These are phyloP conservation scores for Microctonus hyperodae DNA, from an alignment of 2,888 invertebrate species.

Conservation along the genomic window DNA sequence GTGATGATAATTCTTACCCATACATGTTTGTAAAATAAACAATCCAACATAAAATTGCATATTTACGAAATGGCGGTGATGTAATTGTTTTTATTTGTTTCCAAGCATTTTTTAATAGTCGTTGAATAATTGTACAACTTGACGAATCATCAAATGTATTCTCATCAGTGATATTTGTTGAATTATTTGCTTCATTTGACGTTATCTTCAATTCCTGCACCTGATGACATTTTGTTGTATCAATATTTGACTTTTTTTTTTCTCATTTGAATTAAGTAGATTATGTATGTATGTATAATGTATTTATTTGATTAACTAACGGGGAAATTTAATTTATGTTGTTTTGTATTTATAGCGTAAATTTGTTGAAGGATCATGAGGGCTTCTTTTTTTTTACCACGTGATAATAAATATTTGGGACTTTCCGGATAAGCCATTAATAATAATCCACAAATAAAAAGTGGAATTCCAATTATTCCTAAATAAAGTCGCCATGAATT, in stretches of 20 bases:
- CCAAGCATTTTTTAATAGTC: slow-evolving; percentile 62
- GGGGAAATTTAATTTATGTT: slow-evolving; percentile 65
- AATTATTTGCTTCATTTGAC: slow-evolving; percentile 25
- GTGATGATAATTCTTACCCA: slow-evolving; percentile 63
- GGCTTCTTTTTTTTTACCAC: slow-evolving; percentile 69
- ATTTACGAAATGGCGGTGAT: slow-evolving; percentile 65
- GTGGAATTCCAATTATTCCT: slow-evolving; percentile 71
- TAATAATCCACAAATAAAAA: slow-evolving; percentile 68
- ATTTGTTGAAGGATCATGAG: slow-evolving; percentile 69
- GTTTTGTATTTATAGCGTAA: slow-evolving; percentile 67
- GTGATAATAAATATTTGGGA: slow-evolving; percentile 77
- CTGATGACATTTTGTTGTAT: neutral
- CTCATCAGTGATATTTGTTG: neutral
- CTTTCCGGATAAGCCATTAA: slow-evolving; percentile 76
- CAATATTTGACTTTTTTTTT: neutral
- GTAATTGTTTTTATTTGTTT: slow-evolving; percentile 69
- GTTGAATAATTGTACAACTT: slow-evolving; percentile 13
- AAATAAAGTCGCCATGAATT: slow-evolving; percentile 81
- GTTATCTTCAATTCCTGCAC: slow-evolving; percentile 32
- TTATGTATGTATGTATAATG: slow-evolving; percentile 10
- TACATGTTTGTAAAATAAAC: slow-evolving; percentile 75
- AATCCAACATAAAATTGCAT: slow-evolving; percentile 68
- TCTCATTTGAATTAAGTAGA: slow-evolving; percentile 12
- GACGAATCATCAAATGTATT: neutral
- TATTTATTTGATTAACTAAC: slow-evolving; percentile 52